These are phyloP conservation scores for Pan troglodytes DNA, from an alignment of 2,113 vertebrate species.

Conservation along the genomic window NHGRI_mPanTro3-v2.1_pri NC_072410.2:50151501-50152000, in stretches of 20 bases:
- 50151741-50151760: background rate
- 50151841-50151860: background rate
- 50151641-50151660: too few species aligned
- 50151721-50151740: background rate
- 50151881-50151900: background rate
- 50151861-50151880: background rate
- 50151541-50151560: too few species aligned
- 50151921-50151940: background rate
- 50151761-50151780: background rate
- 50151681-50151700: too few species aligned
- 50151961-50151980: constrained; percentile 1
- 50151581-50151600: too few species aligned
- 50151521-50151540: too few species aligned
- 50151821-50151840: background rate
- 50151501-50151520: too few species aligned
- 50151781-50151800: background rate
- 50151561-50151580: too few species aligned
- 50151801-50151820: background rate
- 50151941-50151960: constrained; percentile 31
- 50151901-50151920: background rate
- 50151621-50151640: too few species aligned
- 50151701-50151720: too few species aligned
- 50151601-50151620: too few species aligned
- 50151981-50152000: background rate
- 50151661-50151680: too few species aligned